phyloP scores from a whole-genome alignment of 2,888 invertebrate genomes.

The Coenonympha glycerion region DNA sequence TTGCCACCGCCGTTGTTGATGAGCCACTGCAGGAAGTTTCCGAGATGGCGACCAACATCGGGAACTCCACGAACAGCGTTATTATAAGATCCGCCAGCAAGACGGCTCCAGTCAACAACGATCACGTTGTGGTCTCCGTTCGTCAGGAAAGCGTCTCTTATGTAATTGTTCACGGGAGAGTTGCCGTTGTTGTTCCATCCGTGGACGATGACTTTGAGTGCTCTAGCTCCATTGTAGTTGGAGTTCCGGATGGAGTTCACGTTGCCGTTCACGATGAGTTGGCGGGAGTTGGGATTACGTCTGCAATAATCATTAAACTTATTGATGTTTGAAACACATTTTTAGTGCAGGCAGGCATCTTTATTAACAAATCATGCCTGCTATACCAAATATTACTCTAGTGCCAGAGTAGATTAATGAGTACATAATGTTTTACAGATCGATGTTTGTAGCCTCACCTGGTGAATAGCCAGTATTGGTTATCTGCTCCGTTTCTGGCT shows the following conservation, averaged over 20 bases:
- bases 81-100: constrained; percentile 40
- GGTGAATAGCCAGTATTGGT: constrained; percentile 51
- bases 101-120: constrained; percentile 49
- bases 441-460: no score
- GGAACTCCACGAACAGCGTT: constrained; percentile 43
- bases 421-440: no score
- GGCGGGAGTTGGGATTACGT: constrained; percentile 33
- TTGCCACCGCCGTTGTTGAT: constrained; percentile 48
- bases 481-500: constrained; percentile 51
- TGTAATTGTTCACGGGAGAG: constrained; percentile 33
- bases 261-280: constrained; percentile 38
- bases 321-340: no score
- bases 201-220: constrained; percentile 41
- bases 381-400: no score
- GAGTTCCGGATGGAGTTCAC: constrained; percentile 38
- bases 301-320: no score
- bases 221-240: constrained; percentile 36
- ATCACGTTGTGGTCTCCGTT: constrained; percentile 45
- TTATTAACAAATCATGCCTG: no score
- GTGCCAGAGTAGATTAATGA: no score
- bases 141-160: constrained; percentile 40
- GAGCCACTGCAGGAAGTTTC: constrained; percentile 52
- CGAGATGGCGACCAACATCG: constrained; percentile 45
- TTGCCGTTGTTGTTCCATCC: constrained; percentile 45
- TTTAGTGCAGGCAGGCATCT: no score